phyloP scores from a whole-genome alignment of 1,140 invertebrate species.

The Halotydeus destructor region DNA sequence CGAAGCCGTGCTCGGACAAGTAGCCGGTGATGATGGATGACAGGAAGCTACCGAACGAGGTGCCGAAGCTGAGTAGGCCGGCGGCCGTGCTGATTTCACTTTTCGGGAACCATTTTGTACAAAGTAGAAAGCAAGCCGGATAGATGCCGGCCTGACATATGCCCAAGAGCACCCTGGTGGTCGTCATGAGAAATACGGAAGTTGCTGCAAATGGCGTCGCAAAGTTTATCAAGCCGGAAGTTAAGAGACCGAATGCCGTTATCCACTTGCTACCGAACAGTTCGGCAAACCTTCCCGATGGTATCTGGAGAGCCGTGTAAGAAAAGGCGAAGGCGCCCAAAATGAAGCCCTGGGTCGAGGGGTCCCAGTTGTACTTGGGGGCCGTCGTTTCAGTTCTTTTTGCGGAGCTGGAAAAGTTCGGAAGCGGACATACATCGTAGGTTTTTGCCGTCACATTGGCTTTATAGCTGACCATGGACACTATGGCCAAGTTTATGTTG shows the following conservation, averaged over 20 bases:
- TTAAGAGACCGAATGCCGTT: slow-evolving; percentile 29
- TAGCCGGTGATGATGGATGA: slow-evolving; percentile 25
- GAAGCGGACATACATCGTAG: too few relatives aligned
- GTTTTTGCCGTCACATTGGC: too few relatives aligned
- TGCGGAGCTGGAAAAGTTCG: too few relatives aligned
- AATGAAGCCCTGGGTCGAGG: too few relatives aligned
- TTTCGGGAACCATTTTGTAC: neutral
- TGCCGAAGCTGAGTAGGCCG: slow-evolving; percentile 1
- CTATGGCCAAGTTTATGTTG: slow-evolving; percentile 90
- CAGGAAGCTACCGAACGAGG: slow-evolving; percentile 20
- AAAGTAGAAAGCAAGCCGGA: slow-evolving; percentile 20
- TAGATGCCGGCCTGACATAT: slow-evolving; percentile 20
- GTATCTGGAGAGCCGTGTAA: too few relatives aligned
- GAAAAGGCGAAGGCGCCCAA: too few relatives aligned
- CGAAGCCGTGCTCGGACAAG: slow-evolving; percentile 19
- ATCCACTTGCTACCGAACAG: slow-evolving; percentile 44
- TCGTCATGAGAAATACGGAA: slow-evolving; percentile 4
- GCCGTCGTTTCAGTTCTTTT: too few relatives aligned
- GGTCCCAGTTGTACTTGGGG: too few relatives aligned
- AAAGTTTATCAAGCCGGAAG: slow-evolving; percentile 9
- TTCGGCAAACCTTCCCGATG: slow-evolving; percentile 54
- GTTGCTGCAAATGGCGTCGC: slow-evolving; percentile 13
- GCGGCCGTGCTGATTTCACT: neutral
- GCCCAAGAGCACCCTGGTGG: slow-evolving; percentile 10
- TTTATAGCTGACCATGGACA: slow-evolving; percentile 66